Evolutionary conservation across 2,888 invertebrate species (phyloP), one percentile per base, ranked within the genome.

Genomic region (Clivina fossor): DNA sequence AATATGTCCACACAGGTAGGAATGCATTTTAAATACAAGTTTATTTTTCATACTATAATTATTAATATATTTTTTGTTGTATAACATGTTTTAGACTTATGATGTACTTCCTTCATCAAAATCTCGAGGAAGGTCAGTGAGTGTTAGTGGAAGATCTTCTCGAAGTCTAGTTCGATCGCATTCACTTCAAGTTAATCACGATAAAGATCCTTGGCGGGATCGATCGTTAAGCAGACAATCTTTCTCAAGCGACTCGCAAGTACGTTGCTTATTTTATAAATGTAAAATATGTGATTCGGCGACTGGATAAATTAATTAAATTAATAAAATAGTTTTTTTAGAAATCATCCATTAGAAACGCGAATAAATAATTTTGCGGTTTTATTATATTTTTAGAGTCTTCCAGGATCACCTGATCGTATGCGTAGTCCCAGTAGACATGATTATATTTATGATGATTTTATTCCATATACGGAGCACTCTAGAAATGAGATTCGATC

Each of bases 1-100:
- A 89, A 78, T 69, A 90, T 89, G 67, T 89, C 91, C 19, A 93
- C 92, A 18, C 92, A 93, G 72, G 80, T 79, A 66, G 46, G 30
- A 38, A 43, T 32, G 15, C n/a, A 50, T 13, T 22, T 37, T 15
- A 37, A 11, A n/a, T 5, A 7, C n/a, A n/a, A n/a, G n/a, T n/a
- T n/a, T 37, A 44, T 24, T 40, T n/a, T n/a, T n/a, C n/a, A 15
- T 30, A 28, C 33, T 20, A 22, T 16, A 37, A 43, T 13, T 28
- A 51, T 47, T 16, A 40, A 8, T 28, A 28, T 48, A 19, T 58
- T 58, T n/a, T n/a, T 24, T 4, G 43, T 49, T 13, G 19, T 44
- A 55, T 38, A 16, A 43, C 15, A 50, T 63, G 71, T 71, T n/a
- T 30, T 65, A 82, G 82, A 82, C 82, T 4, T 81, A 81, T 60